Evolutionary conservation across 2,797 vertebrate genomes (phyloP), one percentile per base, ranked within the genome.

Genomic region (Pantherophis vulpinus): DNA sequence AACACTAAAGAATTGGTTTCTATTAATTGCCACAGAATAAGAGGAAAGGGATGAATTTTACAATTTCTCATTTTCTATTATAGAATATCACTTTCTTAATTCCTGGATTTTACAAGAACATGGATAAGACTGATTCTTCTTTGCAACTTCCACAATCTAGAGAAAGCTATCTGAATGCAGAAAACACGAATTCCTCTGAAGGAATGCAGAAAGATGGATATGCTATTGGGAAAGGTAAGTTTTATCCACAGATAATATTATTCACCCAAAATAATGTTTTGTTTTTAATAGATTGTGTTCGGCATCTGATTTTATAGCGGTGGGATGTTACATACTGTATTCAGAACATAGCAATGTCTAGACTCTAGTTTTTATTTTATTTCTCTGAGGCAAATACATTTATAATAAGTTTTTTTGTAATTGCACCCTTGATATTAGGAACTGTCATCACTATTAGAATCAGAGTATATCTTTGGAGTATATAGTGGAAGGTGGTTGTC

Each of bases 41-140:
- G 55, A 86, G 60, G 7, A 0, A 94, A 88, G 54, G 0, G 42
- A 29, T 8, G 90, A 23, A 55, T 83, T 91, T 96, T 88, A 88
- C 79, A 83, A 92, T 51, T 14, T 55, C 92, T 92, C 0, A 0
- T 47, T 95, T 90, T 96, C n/a, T 94, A 79, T 96, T 95, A 95
- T 96, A 99, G 99, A 98, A 97, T 55, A 98, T 99, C 95, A 98
- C 98, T 14, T 98, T 99, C 96, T 97, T 99, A 97, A 98, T 99
- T 93, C 99, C 99, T 42, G 98, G 98, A 87, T 99, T 99, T 97
- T 99, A 98, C 95, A 98, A 97, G 70, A 98, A 98, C 97, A 98
- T 98, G 98, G 97, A 96, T 90, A 95, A 96, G 29, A 88, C 92
- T 0, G 95, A 96, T 92, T 96, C 96, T 25, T 95, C 96, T 88